Evolutionary conservation across 2,888 invertebrate species (phyloP).

Genomic region (Lithodes maja): DNA sequence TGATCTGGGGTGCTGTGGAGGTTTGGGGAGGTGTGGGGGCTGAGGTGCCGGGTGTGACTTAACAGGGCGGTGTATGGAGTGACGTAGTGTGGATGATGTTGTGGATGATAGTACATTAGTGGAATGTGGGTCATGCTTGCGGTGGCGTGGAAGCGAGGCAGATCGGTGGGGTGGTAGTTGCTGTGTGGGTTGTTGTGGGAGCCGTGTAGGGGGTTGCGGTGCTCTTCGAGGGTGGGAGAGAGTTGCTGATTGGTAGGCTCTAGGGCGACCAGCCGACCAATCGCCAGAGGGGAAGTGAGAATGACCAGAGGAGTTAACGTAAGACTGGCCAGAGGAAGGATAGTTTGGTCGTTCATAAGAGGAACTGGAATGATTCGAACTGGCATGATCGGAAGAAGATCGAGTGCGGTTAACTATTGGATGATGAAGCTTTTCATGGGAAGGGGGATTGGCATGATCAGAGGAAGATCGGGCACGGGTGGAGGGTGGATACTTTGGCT

Average conservation of each 20-base stretch:
- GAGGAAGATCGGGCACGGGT: not conserved
- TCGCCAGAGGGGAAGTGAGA: not conserved
- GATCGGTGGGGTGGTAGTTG: constrained; percentile 1
- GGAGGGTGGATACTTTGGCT: constrained; percentile 1
- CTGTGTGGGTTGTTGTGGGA: not conserved
- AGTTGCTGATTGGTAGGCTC: not conserved
- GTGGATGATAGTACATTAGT: not conserved
- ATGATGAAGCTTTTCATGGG: not conserved
- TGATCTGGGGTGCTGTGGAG: not conserved
- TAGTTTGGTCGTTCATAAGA: not conserved
- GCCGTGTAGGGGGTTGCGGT: not conserved
- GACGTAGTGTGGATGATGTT: not conserved
- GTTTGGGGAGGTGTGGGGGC: constrained; percentile 12
- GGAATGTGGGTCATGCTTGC: constrained; percentile 13
- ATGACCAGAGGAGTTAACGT: not conserved
- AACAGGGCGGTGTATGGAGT: not conserved
- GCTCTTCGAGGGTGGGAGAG: constrained; percentile 4
- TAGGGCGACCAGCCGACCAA: not conserved
- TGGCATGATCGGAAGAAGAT: constrained; percentile 9
- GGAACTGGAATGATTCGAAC: constrained; percentile 4
- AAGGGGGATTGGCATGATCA: not conserved
- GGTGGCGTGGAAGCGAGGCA: not conserved
- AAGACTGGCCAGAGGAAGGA: not conserved
- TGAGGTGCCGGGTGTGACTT: constrained; percentile 9
- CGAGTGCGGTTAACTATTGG: not conserved